Evolutionary conservation across 2,113 vertebrate genomes (phyloP), one percentile per base, ranked within the genome.

Genomic region (Poecile atricapillus): DNA sequence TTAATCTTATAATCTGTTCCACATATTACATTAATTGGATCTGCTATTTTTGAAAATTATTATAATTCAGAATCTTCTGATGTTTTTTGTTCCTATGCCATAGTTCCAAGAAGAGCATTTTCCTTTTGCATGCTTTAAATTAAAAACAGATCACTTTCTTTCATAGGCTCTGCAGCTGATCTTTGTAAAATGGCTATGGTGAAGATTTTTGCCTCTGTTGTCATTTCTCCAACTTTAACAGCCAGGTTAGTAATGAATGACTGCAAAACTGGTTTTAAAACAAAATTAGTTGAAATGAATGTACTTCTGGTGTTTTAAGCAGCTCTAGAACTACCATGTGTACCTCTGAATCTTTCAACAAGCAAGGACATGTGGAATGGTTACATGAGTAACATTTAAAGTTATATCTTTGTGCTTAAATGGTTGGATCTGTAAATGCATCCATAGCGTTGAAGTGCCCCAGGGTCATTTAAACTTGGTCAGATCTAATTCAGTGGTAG

Each of bases 101-200:
- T 67, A 33, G 23, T 68, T 82, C 19, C 55, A 78, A 89, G 63
- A 68, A 47, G 31, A 87, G 31, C 7, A 22, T 92, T 80, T 92
- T 70, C 30, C 7, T 50, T 53, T 69, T 80, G 18, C 28, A 2
- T 55, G 7, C 41, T n/a, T 63, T 43, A 21, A 89, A 86, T 79
- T 86, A 55, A 81, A 91, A 64, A 3, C 41, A 25, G 65, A 47
- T 59, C 12, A 63, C 31, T 89, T 83, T 91, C 60, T 84, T 90
- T 62, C 11, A 0, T 50, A 99, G 99, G 99, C 50, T 99, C 99
- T 28, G 99, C 98, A 17, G 98, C 99, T 20, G 99, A 99, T 96
- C 98, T 99, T 92, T 99, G 99, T 95, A 99, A 99, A 97, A 98
- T 98, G 98, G 99, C 99, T 84, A 99, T 99, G 99, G 98, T 99